Evolutionary conservation across 2,113 vertebrate species (phyloP).

Genomic region (Paratilapia polleni): DNA sequence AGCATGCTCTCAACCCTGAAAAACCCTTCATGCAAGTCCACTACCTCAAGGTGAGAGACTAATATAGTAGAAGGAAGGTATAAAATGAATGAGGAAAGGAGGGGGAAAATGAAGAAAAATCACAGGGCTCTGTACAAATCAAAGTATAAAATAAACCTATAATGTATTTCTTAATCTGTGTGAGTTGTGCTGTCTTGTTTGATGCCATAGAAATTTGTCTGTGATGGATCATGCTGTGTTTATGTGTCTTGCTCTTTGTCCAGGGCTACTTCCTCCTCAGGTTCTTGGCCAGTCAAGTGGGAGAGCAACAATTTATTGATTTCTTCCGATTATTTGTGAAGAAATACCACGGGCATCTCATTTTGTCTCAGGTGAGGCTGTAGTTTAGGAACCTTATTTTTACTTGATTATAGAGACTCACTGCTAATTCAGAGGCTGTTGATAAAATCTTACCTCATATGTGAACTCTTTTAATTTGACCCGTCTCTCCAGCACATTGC

Average conservation of each 20-base stretch:
- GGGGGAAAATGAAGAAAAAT: background rate
- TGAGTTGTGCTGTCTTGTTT: background rate
- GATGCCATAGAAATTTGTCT: background rate
- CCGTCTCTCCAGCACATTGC: constrained; percentile 31
- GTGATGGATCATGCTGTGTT: background rate
- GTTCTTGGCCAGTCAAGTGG: constrained; percentile 84
- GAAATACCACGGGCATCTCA: constrained; percentile 89
- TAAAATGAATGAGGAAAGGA: background rate
- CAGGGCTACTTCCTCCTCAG: constrained; percentile 95
- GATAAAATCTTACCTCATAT: constrained; percentile 31
- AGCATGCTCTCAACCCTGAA: constrained; percentile 92
- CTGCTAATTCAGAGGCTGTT: constrained; percentile 23
- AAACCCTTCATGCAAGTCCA: constrained; percentile 97
- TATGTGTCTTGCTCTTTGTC: constrained; percentile 27
- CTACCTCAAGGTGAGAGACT: constrained; percentile 91
- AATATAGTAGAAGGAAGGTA: background rate
- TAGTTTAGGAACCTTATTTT: background rate
- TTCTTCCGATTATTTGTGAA: constrained; percentile 90
- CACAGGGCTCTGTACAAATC: background rate
- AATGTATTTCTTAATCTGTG: background rate
- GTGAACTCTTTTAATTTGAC: constrained; percentile 38
- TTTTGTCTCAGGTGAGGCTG: constrained; percentile 91
- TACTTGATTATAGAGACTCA: constrained; percentile 25
- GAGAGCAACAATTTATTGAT: constrained; percentile 83
- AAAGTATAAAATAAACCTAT: background rate